These are phyloP conservation scores for Eupithecia inturbata DNA, from an alignment of 2,888 invertebrate genomes.

Conservation along the genomic window DNA sequence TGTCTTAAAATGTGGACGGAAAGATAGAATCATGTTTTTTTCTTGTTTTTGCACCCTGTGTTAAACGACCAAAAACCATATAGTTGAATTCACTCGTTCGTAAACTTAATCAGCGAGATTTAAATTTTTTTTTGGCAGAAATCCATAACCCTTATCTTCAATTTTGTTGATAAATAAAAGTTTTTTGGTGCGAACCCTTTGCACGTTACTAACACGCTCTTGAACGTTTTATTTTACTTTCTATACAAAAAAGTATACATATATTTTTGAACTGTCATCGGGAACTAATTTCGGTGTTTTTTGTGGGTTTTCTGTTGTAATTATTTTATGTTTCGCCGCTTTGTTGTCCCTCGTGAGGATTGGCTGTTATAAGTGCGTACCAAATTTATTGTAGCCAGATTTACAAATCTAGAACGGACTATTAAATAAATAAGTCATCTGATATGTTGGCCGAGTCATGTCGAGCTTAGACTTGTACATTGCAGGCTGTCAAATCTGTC, in stretches of 20 bases:
- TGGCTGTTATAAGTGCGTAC: constrained; percentile 20
- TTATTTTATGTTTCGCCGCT: constrained; percentile 74
- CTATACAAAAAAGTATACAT: constrained; percentile 69
- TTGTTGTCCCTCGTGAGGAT: constrained; percentile 38
- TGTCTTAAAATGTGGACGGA: too few species aligned
- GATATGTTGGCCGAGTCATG: not conserved
- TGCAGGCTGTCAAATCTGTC: not conserved
- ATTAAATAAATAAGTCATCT: not conserved
- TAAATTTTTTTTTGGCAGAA: not conserved
- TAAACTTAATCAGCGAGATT: not conserved
- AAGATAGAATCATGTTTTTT: not conserved
- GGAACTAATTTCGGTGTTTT: constrained; percentile 82
- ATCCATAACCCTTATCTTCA: too few species aligned
- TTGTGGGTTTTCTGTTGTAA: constrained; percentile 78
- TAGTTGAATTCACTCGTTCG: not conserved
- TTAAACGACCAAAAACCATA: not conserved
- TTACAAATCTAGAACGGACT: not conserved
- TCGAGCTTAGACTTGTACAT: not conserved
- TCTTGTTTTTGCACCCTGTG: not conserved
- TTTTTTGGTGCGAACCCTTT: not conserved
- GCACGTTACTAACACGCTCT: not conserved
- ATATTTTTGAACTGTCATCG: constrained; percentile 84
- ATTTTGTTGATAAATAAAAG: too few species aligned
- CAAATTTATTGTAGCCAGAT: constrained; percentile 19
- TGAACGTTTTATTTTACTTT: constrained; percentile 47